Conservation (phyloP, 2,113 vertebrate species). For the Alosa alosa region DNA sequence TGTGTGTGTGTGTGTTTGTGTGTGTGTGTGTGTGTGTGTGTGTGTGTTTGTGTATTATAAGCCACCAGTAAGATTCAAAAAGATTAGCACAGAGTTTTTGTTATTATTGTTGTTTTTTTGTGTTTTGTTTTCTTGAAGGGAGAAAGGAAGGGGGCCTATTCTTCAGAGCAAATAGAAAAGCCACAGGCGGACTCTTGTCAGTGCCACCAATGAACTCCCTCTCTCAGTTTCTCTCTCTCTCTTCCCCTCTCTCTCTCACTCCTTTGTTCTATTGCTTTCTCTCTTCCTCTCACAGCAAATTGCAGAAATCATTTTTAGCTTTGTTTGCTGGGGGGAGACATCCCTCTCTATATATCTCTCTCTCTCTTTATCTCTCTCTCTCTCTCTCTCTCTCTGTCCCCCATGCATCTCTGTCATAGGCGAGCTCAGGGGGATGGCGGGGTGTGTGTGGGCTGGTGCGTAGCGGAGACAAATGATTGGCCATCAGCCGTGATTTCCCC, state of each 20-base stretch:
- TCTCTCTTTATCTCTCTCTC: constrained; percentile 8
- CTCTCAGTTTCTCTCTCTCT: background rate
- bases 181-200: background rate
- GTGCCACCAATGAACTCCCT: background rate
- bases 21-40: constrained; percentile 44
- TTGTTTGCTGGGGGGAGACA: constrained; percentile 49
- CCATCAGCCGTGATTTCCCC: constrained; percentile 66
- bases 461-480: constrained; percentile 66
- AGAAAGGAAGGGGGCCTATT: background rate
- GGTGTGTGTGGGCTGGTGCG: constrained; percentile 46
- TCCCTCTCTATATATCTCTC: background rate
- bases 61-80: background rate
- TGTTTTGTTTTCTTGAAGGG: background rate
- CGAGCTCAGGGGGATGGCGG: background rate
- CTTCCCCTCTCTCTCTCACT: background rate
- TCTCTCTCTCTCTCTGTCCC: constrained; percentile 35
- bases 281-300: constrained; percentile 53
- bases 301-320: constrained; percentile 63
- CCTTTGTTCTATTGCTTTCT: constrained; percentile 19
- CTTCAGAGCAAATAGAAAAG: constrained; percentile 1
- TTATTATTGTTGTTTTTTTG: background rate
- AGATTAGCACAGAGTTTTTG: background rate
- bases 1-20: constrained; percentile 43
- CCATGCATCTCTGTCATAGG: background rate
- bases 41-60: background rate